Evolutionary conservation across 2,113 vertebrate genomes (phyloP), one percentile per base, ranked within the genome.

Genomic region (Hemibagrus wyckioides): DNA sequence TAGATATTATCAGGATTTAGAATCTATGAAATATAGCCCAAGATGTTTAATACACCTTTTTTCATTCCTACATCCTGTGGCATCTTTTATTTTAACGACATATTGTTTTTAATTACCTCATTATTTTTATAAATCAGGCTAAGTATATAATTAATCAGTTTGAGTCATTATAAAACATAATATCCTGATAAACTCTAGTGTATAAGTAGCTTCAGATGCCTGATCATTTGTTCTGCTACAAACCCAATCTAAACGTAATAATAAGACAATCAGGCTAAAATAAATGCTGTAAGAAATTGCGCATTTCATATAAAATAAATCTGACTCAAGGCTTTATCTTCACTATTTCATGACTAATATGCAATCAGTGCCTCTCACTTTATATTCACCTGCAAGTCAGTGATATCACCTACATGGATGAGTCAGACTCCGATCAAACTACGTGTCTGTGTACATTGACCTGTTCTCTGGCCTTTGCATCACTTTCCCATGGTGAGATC

Each of bases 391-490:
- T 14, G 23, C 5, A 44, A 50, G 25, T 30, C 75, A 50, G 25
- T 77, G 44, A n/a, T 10, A 50, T 61, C n/a, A 79, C 7, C 28
- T 30, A 39, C 41, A 50, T 36, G 6, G 13, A 79, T 65, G 44
- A 77, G 23, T 79, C 77, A 71, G 21, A 63, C 25, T 25, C 21
- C n/a, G 9, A 28, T 50, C 8, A 36, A 48, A 19, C 17, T 1
- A 67, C 39, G 25, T 83, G 84, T 57, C 76, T 57, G 50, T 28
- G 79, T 6, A 90, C 86, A 59, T 86, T 80, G 86, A 80, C 57
- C 73, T 30, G 44, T 25, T 30, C 41, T 50, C 15, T 63, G 41
- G 50, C 57, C 83, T 48, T 14, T 71, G 25, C 48, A 50, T 48
- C 23, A 71, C 33, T 56, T 83, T 85, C n/a, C 75, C 69, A 59